A percentile compares a stretch with the other conserved stretches of the same genome.
Conservation (phyloP, 2,113 vertebrate species). For the Columba janthina region DNA sequence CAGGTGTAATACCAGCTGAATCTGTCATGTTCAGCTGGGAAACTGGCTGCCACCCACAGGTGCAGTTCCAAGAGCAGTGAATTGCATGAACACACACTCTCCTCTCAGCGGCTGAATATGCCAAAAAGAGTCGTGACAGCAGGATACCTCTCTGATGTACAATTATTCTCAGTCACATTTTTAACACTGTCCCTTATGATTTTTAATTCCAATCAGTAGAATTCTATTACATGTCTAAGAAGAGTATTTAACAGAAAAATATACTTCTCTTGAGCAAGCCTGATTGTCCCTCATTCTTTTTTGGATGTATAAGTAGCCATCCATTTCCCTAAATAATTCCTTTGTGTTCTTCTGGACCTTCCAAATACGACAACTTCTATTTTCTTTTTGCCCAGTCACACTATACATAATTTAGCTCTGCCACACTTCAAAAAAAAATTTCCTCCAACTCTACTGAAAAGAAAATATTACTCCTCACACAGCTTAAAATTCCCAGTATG, state of each 20-base stretch:
- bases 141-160: background rate
- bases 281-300: background rate
- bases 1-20: background rate
- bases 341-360: background rate
- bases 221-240: background rate
- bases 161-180: background rate
- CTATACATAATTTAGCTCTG: background rate
- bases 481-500: background rate
- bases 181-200: background rate
- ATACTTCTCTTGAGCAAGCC: background rate
- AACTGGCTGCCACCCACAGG: background rate
- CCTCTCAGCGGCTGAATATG: background rate
- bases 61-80: background rate
- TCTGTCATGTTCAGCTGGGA: background rate
- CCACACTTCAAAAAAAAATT: background rate
- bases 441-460: background rate
- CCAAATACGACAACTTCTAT: background rate
- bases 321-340: background rate
- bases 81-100: background rate
- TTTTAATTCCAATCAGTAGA: background rate
- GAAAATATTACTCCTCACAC: background rate
- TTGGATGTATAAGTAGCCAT: background rate
- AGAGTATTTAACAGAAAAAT: background rate
- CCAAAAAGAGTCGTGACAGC: background rate
- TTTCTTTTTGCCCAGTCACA: background rate